A percentile compares a stretch with the other conserved stretches of the same genome.
phyloP scores from a whole-genome alignment of 2,888 invertebrate species.

The Protonemura montana region DNA sequence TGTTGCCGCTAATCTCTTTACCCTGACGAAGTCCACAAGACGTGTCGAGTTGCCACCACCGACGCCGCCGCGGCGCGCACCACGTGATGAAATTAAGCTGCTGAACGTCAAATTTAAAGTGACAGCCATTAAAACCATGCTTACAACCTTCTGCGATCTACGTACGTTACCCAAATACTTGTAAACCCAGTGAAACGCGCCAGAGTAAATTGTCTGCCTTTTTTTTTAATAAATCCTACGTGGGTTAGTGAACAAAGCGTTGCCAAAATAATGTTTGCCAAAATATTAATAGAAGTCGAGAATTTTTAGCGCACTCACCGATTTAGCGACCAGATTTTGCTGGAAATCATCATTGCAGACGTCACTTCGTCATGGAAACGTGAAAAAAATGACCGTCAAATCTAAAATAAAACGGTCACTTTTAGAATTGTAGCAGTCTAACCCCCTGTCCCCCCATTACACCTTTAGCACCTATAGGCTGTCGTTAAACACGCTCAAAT shows the following conservation, averaged over 20 bases:
- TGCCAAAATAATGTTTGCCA: neutral
- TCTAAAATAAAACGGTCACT: neutral
- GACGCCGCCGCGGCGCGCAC: neutral
- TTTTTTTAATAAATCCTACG: neutral
- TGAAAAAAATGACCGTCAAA: neutral
- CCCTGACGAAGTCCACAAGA: neutral
- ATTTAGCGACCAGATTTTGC: neutral
- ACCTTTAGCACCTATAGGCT: too few relatives aligned
- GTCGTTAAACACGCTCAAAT: too few relatives aligned
- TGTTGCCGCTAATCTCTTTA: neutral
- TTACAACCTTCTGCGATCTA: neutral
- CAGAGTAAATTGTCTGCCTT: neutral
- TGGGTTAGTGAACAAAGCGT: neutral
- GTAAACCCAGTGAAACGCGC: neutral
- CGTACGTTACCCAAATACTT: neutral
- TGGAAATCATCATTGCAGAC: neutral
- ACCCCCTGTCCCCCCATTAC: too few relatives aligned
- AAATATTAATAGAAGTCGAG: neutral
- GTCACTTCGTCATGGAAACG: neutral
- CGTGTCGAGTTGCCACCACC: neutral
- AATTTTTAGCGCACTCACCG: neutral
- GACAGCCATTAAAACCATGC: neutral
- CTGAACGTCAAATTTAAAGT: neutral
- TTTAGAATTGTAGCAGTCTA: too few relatives aligned
- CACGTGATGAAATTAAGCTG: neutral